Evolutionary conservation across 1,140 invertebrate species (phyloP).

Genomic region (Nasonia giraulti): DNA sequence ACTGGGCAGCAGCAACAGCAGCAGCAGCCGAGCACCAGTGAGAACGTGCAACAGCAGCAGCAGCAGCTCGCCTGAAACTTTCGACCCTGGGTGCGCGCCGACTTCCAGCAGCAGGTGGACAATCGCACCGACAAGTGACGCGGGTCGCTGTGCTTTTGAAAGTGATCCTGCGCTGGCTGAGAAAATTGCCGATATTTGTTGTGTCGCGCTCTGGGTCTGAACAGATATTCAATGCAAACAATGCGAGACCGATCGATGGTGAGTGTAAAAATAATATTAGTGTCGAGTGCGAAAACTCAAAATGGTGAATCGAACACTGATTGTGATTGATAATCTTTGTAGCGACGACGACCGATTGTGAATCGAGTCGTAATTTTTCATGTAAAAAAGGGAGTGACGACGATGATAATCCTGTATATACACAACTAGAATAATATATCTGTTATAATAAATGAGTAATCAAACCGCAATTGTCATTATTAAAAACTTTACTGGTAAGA

Average conservation of each 20-base stretch:
- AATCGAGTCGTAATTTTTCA: not conserved
- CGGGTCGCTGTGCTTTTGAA: not conserved
- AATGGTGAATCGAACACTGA: not conserved
- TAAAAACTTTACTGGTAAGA: not conserved
- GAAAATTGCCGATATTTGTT: not conserved
- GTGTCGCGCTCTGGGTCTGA: not conserved
- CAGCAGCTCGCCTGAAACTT: conserved; percentile 39
- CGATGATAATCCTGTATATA: conserved; percentile 27
- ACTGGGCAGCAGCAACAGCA: not conserved
- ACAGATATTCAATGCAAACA: not conserved
- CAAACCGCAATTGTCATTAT: not conserved
- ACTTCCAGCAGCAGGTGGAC: not conserved
- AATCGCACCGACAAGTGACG: not conserved
- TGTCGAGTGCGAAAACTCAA: not conserved
- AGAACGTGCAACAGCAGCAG: conserved; percentile 21
- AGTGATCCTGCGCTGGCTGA: not conserved
- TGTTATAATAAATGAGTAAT: conserved; percentile 42
- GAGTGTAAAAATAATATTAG: not conserved
- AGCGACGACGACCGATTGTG: not conserved
- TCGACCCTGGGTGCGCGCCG: conserved; percentile 36
- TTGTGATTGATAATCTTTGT: not conserved
- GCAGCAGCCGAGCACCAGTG: conserved; percentile 39
- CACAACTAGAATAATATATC: not conserved
- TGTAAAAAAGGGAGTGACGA: not conserved
- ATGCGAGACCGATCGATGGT: not conserved